These are phyloP conservation scores for Haemorhous mexicanus DNA, from an alignment of 2,113 vertebrate genomes.

Conservation along the genomic window DNA sequence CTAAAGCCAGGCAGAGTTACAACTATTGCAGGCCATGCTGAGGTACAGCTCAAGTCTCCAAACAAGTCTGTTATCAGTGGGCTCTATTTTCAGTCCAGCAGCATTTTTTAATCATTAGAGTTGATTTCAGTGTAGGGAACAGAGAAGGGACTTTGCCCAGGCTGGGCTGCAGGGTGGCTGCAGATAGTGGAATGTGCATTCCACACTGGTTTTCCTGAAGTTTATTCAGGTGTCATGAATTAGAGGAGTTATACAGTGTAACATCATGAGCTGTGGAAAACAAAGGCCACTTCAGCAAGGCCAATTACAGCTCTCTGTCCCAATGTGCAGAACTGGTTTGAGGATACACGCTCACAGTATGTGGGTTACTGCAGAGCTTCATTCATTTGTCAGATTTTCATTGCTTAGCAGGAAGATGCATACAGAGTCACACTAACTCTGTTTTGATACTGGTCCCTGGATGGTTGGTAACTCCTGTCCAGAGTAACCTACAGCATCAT, in stretches of 20 bases:
- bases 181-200: neutral
- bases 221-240: conserved; percentile 12
- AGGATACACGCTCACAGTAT: neutral
- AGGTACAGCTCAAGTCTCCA: neutral
- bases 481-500: neutral
- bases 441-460: neutral
- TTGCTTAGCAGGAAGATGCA: neutral
- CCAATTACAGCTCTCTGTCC: neutral
- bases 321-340: neutral
- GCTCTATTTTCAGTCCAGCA: neutral
- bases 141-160: neutral
- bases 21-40: neutral
- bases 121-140: neutral
- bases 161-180: neutral
- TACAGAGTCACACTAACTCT: neutral
- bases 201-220: neutral
- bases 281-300: neutral
- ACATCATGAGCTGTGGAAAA: neutral
- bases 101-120: neutral
- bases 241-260: neutral
- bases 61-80: neutral
- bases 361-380: neutral
- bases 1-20: neutral
- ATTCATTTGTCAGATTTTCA: neutral
- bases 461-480: neutral